Conservation (phyloP, 2,888 invertebrate species). For the Brachycybe producta region DNA sequence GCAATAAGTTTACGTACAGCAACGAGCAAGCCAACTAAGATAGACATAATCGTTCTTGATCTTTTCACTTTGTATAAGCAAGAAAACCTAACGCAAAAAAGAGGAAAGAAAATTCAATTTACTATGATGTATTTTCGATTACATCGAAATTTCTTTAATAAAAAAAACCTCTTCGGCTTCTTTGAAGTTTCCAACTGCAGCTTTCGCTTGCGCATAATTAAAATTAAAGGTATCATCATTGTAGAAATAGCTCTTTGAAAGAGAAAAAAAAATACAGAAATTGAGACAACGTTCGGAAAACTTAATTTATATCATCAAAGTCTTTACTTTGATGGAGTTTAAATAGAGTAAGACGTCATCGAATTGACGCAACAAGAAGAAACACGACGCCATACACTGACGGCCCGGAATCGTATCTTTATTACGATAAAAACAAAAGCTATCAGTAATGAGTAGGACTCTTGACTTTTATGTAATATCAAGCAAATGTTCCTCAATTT, state of each 20-base stretch:
- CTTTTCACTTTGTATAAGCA: slow-evolving; percentile 68
- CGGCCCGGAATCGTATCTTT: slow-evolving; percentile 84
- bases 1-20: slow-evolving; percentile 58
- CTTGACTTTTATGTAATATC: too few species aligned
- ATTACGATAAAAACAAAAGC: slow-evolving; percentile 37
- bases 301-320: not conserved
- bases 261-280: slow-evolving; percentile 1
- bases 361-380: slow-evolving; percentile 85
- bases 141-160: not conserved
- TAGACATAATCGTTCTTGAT: slow-evolving; percentile 73
- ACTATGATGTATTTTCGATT: not conserved
- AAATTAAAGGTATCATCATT: slow-evolving; percentile 79
- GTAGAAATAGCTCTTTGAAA: slow-evolving; percentile 64
- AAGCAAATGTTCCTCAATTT: too few species aligned
- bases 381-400: slow-evolving; percentile 96
- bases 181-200: slow-evolving; percentile 80
- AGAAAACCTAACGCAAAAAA: slow-evolving; percentile 43
- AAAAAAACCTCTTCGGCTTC: slow-evolving; percentile 69
- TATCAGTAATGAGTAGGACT: too few species aligned
- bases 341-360: slow-evolving; percentile 93
- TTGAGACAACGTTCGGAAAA: not conserved
- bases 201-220: slow-evolving; percentile 81
- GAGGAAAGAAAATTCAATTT: too few species aligned
- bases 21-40: slow-evolving; percentile 72
- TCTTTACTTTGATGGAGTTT: slow-evolving; percentile 80